Conservation (phyloP, 2,797 vertebrate genomes). For the Sparus aurata region DNA sequence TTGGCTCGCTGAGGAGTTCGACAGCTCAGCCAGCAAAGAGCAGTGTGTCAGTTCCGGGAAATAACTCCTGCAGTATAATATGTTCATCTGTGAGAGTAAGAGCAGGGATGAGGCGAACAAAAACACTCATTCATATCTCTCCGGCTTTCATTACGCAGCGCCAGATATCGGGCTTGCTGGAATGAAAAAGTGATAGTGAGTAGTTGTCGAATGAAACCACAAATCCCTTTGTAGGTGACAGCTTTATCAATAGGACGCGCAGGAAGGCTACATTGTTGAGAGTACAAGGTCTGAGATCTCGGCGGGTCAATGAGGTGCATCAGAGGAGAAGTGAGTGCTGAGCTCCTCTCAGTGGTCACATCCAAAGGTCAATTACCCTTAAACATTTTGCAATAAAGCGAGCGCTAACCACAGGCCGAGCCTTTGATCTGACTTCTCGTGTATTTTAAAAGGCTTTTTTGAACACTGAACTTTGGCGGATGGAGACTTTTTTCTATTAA, state of each 20-base stretch:
- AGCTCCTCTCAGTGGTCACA: neutral
- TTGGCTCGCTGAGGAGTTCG: neutral
- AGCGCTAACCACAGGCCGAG: neutral
- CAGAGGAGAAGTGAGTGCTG: neutral
- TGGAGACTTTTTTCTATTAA: neutral
- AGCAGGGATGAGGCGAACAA: neutral
- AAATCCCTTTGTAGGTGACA: constrained; percentile 21
- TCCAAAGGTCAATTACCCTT: constrained; percentile 23
- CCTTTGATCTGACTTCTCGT: neutral
- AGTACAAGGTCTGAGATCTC: constrained; percentile 27
- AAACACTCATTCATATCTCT: neutral
- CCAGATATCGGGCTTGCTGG: neutral
- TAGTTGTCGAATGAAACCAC: constrained; percentile 14
- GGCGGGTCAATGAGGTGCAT: constrained; percentile 9
- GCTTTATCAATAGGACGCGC: constrained; percentile 4
- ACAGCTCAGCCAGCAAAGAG: neutral
- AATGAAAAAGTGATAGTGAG: constrained; percentile 1
- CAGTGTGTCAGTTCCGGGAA: neutral
- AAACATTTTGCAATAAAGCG: constrained; percentile 5
- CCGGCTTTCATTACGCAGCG: no score
- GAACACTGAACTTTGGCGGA: neutral
- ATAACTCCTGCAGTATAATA: neutral
- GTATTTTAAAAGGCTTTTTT: constrained; percentile 20
- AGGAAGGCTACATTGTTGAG: constrained; percentile 15
- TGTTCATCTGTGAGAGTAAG: neutral